Conservation (phyloP, 2,888 invertebrate genomes). For the Cosmia pyralina region DNA sequence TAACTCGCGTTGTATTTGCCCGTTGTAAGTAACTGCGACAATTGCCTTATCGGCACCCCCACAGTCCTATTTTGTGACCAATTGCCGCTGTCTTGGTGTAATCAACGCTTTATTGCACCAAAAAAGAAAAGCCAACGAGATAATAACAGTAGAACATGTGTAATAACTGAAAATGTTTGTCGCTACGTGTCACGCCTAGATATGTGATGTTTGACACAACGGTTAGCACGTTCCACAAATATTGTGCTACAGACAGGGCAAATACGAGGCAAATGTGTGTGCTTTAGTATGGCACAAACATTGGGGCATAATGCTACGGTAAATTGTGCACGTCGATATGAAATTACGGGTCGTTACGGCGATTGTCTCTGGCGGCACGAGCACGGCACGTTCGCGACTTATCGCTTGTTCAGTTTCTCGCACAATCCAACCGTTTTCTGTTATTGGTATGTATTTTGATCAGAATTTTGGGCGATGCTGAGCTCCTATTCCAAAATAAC, state of each 20-base stretch:
- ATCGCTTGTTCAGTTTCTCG: slow-evolving; percentile 76
- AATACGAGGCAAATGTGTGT: slow-evolving; percentile 83
- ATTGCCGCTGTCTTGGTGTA: slow-evolving; percentile 80
- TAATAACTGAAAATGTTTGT: slow-evolving; percentile 85
- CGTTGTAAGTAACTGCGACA: slow-evolving; percentile 66
- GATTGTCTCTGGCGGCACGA: slow-evolving; percentile 79
- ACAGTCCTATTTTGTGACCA: slow-evolving; percentile 79
- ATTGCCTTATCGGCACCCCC: slow-evolving; percentile 82
- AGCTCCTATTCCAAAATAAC: slow-evolving; percentile 46
- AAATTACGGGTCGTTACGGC: slow-evolving; percentile 83
- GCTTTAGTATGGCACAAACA: slow-evolving; percentile 80
- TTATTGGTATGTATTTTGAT: slow-evolving; percentile 70
- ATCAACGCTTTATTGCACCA: slow-evolving; percentile 87
- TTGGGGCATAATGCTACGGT: slow-evolving; percentile 80
- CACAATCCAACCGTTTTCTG: slow-evolving; percentile 69
- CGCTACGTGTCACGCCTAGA: slow-evolving; percentile 86
- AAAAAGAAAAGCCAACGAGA: slow-evolving; percentile 84
- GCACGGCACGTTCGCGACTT: slow-evolving; percentile 81
- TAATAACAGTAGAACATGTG: slow-evolving; percentile 83
- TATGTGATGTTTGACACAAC: slow-evolving; percentile 86
- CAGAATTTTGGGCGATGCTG: slow-evolving; percentile 53
- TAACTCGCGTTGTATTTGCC: slow-evolving; percentile 60
- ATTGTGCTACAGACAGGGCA: slow-evolving; percentile 86
- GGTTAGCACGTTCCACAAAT: slow-evolving; percentile 89
- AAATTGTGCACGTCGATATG: slow-evolving; percentile 82